Percentiles rank a stretch among this genome's conserved stretches.
Evolutionary conservation across 1,140 invertebrate genomes (phyloP).

Genomic region (Parapsyche elsis): DNA sequence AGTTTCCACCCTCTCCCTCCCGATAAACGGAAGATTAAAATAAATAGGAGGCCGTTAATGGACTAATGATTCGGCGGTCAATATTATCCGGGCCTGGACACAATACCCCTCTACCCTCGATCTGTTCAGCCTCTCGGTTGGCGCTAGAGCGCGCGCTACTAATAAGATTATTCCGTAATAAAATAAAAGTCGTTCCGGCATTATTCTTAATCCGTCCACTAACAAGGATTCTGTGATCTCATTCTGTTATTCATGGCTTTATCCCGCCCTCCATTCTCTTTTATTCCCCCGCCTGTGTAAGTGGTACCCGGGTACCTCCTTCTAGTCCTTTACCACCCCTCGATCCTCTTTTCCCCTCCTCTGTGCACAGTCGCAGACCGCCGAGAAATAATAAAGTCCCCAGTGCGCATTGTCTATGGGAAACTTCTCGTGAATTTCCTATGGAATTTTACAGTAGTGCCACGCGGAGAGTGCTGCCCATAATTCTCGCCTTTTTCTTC

Average conservation of each 20-base stretch:
- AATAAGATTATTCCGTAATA: conserved; percentile 54
- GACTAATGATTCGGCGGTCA: conserved; percentile 31
- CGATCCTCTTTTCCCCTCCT: too few species aligned
- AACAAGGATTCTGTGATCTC: conserved; percentile 49
- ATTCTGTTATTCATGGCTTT: conserved; percentile 54
- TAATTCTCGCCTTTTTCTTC: conserved; percentile 11
- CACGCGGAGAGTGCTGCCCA: conserved; percentile 23
- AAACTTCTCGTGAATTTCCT: conserved; percentile 46
- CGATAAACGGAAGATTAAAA: conserved; percentile 15
- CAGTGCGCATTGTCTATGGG: conserved; percentile 43
- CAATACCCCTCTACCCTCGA: not conserved
- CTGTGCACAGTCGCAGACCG: not conserved
- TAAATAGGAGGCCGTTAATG: conserved; percentile 15
- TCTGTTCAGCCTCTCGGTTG: not conserved
- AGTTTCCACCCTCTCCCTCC: not conserved
- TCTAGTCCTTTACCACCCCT: not conserved
- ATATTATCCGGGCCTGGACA: conserved; percentile 16
- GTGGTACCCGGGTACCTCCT: not conserved
- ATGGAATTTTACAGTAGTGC: conserved; percentile 46
- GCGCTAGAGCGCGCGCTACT: conserved; percentile 7
- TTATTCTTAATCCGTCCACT: conserved; percentile 53
- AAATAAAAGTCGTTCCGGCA: conserved; percentile 54
- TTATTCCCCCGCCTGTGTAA: conserved; percentile 19
- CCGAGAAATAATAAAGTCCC: conserved; percentile 53
- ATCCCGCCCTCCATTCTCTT: conserved; percentile 42